A percentile compares a stretch with the other conserved stretches of the same genome.
phyloP scores from a whole-genome alignment of 1,140 invertebrate species.

The Macrobrachium rosenbergii region DNA sequence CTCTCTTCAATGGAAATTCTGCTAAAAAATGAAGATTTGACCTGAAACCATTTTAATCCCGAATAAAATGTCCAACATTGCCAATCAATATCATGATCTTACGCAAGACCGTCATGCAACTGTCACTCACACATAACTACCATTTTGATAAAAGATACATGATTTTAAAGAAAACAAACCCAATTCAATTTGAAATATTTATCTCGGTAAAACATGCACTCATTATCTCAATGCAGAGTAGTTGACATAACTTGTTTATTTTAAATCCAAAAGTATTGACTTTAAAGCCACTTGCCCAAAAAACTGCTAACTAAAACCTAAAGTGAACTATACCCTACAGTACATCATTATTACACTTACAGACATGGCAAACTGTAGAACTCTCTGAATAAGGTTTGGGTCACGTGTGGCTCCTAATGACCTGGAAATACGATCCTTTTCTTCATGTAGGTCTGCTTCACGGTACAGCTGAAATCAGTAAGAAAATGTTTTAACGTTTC shows the following conservation, averaged over 20 bases:
- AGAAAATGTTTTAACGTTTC: background rate
- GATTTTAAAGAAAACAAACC: too few species aligned
- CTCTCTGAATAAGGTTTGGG: conserved; percentile 78
- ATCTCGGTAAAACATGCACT: too few species aligned
- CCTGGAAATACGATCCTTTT: conserved; percentile 89
- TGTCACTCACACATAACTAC: too few species aligned
- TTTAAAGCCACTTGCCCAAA: background rate
- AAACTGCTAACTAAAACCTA: background rate
- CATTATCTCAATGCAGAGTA: too few species aligned
- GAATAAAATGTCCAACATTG: too few species aligned
- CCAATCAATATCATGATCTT: too few species aligned
- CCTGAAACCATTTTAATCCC: background rate
- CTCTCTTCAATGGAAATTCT: background rate
- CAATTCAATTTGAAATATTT: too few species aligned
- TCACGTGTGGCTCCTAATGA: conserved; percentile 82
- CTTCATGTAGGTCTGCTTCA: conserved; percentile 89
- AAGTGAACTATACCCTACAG: background rate
- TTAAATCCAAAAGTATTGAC: too few species aligned
- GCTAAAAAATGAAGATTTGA: too few species aligned
- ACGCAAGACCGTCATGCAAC: too few species aligned
- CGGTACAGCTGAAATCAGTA: conserved; percentile 78
- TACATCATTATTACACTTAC: conserved; percentile 72
- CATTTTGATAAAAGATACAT: too few species aligned
- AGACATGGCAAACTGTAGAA: conserved; percentile 91
- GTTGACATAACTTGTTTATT: too few species aligned